phyloP scores from a whole-genome alignment of 2,113 vertebrate genomes.

The Ursus arctos region DNA sequence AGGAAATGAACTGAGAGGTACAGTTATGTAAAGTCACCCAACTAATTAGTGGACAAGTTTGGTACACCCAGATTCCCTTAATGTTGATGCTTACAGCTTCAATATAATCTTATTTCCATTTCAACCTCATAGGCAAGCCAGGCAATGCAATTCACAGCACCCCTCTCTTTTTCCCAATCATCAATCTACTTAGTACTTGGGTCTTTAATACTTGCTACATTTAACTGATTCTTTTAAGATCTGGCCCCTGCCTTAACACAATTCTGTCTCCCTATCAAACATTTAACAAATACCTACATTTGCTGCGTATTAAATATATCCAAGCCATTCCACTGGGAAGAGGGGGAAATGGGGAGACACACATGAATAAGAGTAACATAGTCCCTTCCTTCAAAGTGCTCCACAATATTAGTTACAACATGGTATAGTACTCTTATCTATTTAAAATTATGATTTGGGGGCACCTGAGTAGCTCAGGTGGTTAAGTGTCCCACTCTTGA shows the following conservation, averaged over 20 bases:
- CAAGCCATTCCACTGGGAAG: constrained; percentile 8
- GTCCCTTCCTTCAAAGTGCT: not conserved
- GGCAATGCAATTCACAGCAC: not conserved
- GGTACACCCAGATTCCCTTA: not conserved
- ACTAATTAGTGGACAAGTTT: not conserved
- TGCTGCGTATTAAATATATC: constrained; percentile 5
- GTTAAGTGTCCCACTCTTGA: not conserved
- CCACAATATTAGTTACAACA: not conserved
- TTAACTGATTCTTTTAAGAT: constrained; percentile 36
- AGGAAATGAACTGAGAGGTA: constrained; percentile 59
- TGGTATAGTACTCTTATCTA: not conserved
- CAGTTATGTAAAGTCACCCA: constrained; percentile 29
- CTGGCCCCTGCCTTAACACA: not conserved
- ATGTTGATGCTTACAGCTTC: not conserved
- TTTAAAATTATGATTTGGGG: not conserved
- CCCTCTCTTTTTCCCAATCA: not conserved
- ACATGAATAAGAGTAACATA: not conserved
- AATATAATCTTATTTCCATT: not conserved
- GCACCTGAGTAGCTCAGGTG: not conserved
- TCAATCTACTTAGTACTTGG: not conserved
- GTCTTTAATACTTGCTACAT: not conserved
- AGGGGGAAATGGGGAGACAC: not conserved
- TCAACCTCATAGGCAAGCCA: not conserved
- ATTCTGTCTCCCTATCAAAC: not conserved
- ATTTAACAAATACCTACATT: not conserved